Evolutionary conservation across 2,797 vertebrate genomes (phyloP), one percentile per base, ranked within the genome.

Genomic region (Acanthornis magna): DNA sequence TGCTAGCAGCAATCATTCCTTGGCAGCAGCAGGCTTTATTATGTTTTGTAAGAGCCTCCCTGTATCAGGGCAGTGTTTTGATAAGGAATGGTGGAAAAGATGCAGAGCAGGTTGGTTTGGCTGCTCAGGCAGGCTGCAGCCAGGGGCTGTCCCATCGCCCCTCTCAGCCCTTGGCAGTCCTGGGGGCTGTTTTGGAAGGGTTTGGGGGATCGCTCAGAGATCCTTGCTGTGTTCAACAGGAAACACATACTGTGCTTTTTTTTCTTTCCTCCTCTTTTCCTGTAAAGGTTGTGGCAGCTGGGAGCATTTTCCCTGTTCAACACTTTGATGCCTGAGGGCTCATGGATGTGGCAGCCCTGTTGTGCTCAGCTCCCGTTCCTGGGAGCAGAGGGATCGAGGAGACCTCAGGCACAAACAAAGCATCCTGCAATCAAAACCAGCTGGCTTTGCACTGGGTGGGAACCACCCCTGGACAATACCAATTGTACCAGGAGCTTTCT

Each of bases 361-460:
- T 22, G 66, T 88, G 48, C 88, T 71, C 71, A 38, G 73, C 62
- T 60, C 38, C 7, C 5, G 1, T 29, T 40, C 67, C 89, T 2
- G 15, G 42, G 2, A 14, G 61, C 89, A 63, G 42, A 20, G 50
- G 72, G 81, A 68, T 47, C 71, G 66, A 87, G 43, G 43, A 55
- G 75, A 38, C 11, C 85, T 88, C 85, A 48, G 75, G 85, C 90
- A 72, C 58, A 65, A 88, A 72, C 65, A 75, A 58, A 75, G 21
- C 5, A 0, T 29, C 45, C 48, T 26, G 43, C 68, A 85, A 91
- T 88, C 20, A 2, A 77, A 93, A 48, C 88, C 96, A 91, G 66
- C 83, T 90, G 95, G 5, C 12, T 91, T 50, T 77, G 76, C 75
- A 18, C 38, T 45, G 95, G 77, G 83, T 96, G 92, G 92, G 91